Conservation (phyloP, 1,140 invertebrate genomes). For the Homarus americanus region DNA sequence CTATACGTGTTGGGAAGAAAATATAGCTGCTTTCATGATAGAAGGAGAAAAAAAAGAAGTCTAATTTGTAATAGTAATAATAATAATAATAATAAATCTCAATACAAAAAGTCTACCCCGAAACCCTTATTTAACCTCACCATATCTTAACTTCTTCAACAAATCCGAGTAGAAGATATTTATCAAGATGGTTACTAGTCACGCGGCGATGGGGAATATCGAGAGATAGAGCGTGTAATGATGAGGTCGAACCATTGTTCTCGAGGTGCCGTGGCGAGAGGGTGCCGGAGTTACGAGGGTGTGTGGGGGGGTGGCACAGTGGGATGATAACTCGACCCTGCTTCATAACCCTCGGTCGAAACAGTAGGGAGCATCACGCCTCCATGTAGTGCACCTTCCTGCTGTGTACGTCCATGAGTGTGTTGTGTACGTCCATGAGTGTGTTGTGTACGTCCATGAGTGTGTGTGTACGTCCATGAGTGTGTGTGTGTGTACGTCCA, state of each 20-base stretch:
- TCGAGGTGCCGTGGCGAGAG: not conserved
- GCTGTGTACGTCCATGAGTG: not conserved
- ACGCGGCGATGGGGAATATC: conserved; percentile 1
- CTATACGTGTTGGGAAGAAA: not conserved
- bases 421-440: conserved; percentile 32
- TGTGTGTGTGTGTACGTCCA: conserved; percentile 34
- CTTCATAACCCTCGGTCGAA: not conserved
- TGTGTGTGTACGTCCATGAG: conserved; percentile 28
- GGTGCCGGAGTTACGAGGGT: not conserved
- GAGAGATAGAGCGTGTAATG: conserved; percentile 9
- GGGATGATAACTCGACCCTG: not conserved
- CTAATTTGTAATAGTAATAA: too few relatives aligned
- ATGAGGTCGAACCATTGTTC: conserved; percentile 29
- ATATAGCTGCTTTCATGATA: not conserved
- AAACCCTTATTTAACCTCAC: too few relatives aligned
- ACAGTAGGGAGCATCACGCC: not conserved
- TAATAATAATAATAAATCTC: too few relatives aligned
- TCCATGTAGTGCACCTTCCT: not conserved
- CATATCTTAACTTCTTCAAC: too few relatives aligned
- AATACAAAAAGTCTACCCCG: too few relatives aligned
- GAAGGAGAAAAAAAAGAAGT: too few relatives aligned
- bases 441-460: conserved; percentile 14
- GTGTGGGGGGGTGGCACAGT: not conserved
- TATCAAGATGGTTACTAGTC: not conserved
- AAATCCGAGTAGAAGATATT: not conserved